These are phyloP conservation scores for Molorchus minor DNA, from an alignment of 2,888 invertebrate species.

Conservation along the genomic window DNA sequence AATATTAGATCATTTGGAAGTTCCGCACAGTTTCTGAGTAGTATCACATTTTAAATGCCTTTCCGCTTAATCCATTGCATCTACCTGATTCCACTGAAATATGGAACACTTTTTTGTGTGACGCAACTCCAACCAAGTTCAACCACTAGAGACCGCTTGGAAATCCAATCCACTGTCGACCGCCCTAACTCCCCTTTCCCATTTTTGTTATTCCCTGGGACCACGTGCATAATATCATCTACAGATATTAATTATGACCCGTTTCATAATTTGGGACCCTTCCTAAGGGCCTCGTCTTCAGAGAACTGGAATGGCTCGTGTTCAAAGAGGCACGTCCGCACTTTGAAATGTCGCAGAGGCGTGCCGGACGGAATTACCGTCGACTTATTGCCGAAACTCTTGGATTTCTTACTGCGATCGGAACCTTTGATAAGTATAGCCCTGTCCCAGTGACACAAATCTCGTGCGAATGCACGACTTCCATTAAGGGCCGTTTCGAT, in stretches of 20 bases:
- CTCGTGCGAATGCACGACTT: conserved; percentile 45
- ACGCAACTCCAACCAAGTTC: too few relatives aligned
- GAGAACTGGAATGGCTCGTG: not conserved
- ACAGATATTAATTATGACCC: not conserved
- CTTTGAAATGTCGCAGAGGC: conserved; percentile 48
- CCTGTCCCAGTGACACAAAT: conserved; percentile 44
- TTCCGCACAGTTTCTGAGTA: too few relatives aligned
- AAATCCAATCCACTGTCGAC: too few relatives aligned
- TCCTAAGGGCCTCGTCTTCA: not conserved
- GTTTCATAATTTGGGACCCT: not conserved
- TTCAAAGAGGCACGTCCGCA: conserved; percentile 42
- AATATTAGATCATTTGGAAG: too few relatives aligned
- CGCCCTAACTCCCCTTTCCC: conserved; percentile 1
- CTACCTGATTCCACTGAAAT: too few relatives aligned
- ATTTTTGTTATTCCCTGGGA: not conserved
- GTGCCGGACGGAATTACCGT: conserved; percentile 49
- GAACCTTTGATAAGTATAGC: conserved; percentile 45
- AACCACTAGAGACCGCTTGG: too few relatives aligned
- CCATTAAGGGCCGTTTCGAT: conserved; percentile 39
- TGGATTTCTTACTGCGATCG: conserved; percentile 49
- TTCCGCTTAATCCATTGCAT: too few relatives aligned
- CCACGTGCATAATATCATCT: not conserved
- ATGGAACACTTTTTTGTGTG: too few relatives aligned
- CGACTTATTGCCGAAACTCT: conserved; percentile 52
- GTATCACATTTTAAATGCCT: too few relatives aligned